phyloP scores from a whole-genome alignment of 2,888 invertebrate genomes.

The Drosophila picticornis region DNA sequence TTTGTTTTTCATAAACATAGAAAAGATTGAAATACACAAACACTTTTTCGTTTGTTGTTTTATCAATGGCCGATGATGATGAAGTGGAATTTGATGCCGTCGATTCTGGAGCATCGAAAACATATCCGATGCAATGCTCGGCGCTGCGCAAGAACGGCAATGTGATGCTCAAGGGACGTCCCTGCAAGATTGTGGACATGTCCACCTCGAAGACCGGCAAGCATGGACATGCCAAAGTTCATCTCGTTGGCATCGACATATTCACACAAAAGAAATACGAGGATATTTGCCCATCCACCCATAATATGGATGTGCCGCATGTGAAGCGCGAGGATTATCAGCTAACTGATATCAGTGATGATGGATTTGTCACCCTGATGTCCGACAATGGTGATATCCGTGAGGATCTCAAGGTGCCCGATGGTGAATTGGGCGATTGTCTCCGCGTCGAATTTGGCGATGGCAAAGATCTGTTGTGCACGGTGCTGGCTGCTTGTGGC shows the following conservation, averaged over 20 bases:
- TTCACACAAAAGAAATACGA: slow-evolving; percentile 94
- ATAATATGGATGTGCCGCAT: slow-evolving; percentile 99
- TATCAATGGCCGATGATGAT: slow-evolving; percentile 60
- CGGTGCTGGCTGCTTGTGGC: slow-evolving; percentile 96
- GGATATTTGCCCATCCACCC: slow-evolving; percentile 99
- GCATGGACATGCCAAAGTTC: slow-evolving; percentile 99
- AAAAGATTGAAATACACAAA: not conserved
- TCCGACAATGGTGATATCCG: slow-evolving; percentile 97
- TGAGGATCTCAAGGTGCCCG: slow-evolving; percentile 98
- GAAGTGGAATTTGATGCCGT: slow-evolving; percentile 93
- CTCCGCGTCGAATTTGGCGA: slow-evolving; percentile 93
- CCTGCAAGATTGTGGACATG: slow-evolving; percentile 99
- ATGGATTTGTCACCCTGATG: slow-evolving; percentile 97
- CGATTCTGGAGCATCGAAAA: slow-evolving; percentile 97
- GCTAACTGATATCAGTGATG: slow-evolving; percentile 95
- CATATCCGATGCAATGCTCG: slow-evolving; percentile 99
- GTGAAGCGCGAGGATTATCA: slow-evolving; percentile 99
- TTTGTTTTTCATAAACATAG: slow-evolving; percentile 22
- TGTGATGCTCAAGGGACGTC: slow-evolving; percentile 98
- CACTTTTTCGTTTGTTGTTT: not conserved
- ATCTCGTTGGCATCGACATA: slow-evolving; percentile 97
- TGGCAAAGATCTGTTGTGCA: slow-evolving; percentile 96
- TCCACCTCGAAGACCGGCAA: slow-evolving; percentile 99
- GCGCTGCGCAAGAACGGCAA: slow-evolving; percentile 99
- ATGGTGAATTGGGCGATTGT: slow-evolving; percentile 95